phyloP scores from a whole-genome alignment of 1,140 invertebrate species.

The Philotrypesis tridentata region DNA sequence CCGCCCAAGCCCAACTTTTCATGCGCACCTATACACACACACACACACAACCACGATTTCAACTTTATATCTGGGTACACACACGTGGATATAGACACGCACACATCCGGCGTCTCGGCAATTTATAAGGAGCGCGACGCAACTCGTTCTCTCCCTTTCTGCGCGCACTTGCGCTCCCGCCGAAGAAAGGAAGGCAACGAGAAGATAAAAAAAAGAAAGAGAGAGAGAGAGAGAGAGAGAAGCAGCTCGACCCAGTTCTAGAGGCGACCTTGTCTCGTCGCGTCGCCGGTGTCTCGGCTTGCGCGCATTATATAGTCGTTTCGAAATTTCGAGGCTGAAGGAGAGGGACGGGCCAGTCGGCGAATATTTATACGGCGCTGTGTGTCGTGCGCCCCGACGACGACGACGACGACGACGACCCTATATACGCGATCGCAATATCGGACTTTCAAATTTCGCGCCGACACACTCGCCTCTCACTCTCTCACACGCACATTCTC shows the following conservation, averaged over 20 bases:
- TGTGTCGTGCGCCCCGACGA: not conserved
- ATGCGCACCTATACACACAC: too few relatives aligned
- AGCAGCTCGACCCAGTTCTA: conserved; percentile 46
- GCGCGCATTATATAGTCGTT: not conserved
- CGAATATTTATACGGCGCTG: conserved; percentile 44
- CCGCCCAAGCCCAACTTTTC: too few relatives aligned
- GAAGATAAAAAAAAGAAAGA: not conserved
- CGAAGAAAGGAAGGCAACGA: not conserved
- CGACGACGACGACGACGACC: too few relatives aligned
- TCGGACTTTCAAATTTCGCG: conserved; percentile 27
- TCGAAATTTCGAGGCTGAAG: conserved; percentile 41
- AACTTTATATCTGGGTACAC: too few relatives aligned
- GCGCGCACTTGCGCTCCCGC: not conserved
- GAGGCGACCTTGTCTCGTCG: conserved; percentile 29
- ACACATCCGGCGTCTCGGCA: not conserved
- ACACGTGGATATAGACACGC: not conserved
- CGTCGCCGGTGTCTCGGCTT: not conserved
- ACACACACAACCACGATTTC: too few relatives aligned
- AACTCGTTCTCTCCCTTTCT: too few relatives aligned
- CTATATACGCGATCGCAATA: not conserved
- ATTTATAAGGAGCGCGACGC: not conserved
- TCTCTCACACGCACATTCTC: too few relatives aligned
- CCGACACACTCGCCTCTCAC: too few relatives aligned
- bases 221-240: conserved; percentile 13
- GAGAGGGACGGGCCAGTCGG: conserved; percentile 7